Base-by-base conservation (phyloP, 2,113 vertebrate genomes). In the rabbit (Oryctolagus cuniculus) region DNA sequence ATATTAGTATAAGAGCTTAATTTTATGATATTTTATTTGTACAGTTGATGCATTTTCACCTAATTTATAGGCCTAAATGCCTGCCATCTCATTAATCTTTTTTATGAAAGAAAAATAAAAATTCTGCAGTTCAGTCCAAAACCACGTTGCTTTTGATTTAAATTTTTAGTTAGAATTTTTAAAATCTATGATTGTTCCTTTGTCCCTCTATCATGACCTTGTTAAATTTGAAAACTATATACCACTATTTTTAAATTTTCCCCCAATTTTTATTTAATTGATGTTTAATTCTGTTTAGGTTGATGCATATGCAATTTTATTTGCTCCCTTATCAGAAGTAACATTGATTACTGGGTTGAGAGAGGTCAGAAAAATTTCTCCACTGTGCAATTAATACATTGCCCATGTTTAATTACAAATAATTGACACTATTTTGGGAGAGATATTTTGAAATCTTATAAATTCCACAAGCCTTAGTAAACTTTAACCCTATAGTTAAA, bases 181-280 rank as follows among this genome's bases (percentile, higher is more conserved):
- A 73, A 74, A 70, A 66, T 53, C 5, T 87, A 1, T 73, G 70
- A 83, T 27, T 78, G 0, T 69, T 88, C 10, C 13, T 85, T 70
- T 36, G 17, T 84, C 17, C 81, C 84, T 92, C 0, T 51, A 70
- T 63, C 21, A 36, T 81, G 27, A 63, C 21, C 29, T 72, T 66
- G 69, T 75, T 77, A 69, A 69, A 79, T 64, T 85, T 87, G 15
- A 93, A 67, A 12, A 73, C 51, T 79, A 49, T 2, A 67, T 21
- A 6, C 6, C 27, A 51, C 87, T 81, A 85, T 87, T 88, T 93
- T 92, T 67, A n/a, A 19, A 87, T 61, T 81, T 69, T 84, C 5
- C 27, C 34, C 12, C 3, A 79, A 51, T 44, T 94, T 90, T 3
- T 79, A 24, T 75, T 70, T 53, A 27, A 38, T 51, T 29, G 0